Evolutionary conservation across 2,797 vertebrate species (phyloP).

Genomic region (Eutrigla gurnardus): DNA sequence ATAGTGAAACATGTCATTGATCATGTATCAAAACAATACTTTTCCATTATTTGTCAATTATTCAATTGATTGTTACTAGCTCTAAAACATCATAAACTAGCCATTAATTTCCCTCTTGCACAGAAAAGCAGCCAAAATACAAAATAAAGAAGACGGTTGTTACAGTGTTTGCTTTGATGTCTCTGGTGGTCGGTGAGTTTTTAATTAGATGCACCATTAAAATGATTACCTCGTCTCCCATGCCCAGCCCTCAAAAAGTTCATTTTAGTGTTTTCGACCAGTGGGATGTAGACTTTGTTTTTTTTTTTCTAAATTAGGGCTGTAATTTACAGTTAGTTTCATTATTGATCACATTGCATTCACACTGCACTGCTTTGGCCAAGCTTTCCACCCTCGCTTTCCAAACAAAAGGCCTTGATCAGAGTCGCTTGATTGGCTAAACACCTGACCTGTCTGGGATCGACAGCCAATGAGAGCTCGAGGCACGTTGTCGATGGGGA

Average conservation of each 20-base stretch:
- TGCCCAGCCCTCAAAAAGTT: not conserved
- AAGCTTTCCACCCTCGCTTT: too few relatives aligned
- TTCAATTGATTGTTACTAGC: not conserved
- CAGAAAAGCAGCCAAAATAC: slow-evolving; percentile 3
- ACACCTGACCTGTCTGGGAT: too few relatives aligned
- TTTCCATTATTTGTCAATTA: too few relatives aligned
- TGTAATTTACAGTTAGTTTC: not conserved
- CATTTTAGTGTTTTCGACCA: not conserved
- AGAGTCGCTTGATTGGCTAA: too few relatives aligned
- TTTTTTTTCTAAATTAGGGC: not conserved
- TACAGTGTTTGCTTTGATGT: slow-evolving; percentile 8
- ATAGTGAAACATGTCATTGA: not conserved
- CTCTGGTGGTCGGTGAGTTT: slow-evolving; percentile 21
- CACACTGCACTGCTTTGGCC: too few relatives aligned
- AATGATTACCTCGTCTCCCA: not conserved
- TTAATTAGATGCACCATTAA: slow-evolving; percentile 2
- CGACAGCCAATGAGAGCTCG: too few relatives aligned
- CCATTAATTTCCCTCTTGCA: not conserved
- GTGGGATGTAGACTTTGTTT: not conserved
- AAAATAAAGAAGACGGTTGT: not conserved
- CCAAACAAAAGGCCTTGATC: too few relatives aligned
- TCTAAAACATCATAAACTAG: not conserved
- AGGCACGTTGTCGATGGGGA: too few relatives aligned
- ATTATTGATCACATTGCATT: not conserved
- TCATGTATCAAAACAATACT: not conserved